These are phyloP conservation scores for Scaptomyza parva DNA, from an alignment of 2,888 invertebrate species.

Conservation along the genomic window DNA sequence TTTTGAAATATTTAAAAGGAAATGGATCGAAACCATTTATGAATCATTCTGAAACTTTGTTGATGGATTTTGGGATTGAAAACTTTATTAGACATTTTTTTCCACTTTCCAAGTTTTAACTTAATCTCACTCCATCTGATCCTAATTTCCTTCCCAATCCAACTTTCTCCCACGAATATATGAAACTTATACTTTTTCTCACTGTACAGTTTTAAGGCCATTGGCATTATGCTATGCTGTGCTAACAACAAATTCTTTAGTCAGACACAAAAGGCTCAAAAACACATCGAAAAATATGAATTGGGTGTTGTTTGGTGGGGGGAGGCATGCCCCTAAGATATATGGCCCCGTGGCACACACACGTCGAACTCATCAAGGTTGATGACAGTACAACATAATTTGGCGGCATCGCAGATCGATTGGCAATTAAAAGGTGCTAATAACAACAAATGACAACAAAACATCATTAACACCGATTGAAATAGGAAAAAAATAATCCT, in stretches of 20 bases:
- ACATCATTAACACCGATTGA: constrained; percentile 44
- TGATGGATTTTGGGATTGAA: not conserved
- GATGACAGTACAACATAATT: constrained; percentile 59
- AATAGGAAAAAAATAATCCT: not conserved
- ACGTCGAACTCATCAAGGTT: constrained; percentile 51
- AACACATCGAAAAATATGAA: constrained; percentile 24
- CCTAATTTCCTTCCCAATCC: too few relatives aligned
- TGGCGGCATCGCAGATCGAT: constrained; percentile 60
- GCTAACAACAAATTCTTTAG: constrained; percentile 64
- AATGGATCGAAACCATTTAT: too few relatives aligned
- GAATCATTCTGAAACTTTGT: too few relatives aligned
- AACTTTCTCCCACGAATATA: too few relatives aligned
- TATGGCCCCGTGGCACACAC: constrained; percentile 22
- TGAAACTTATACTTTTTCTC: too few relatives aligned
- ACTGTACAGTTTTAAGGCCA: constrained; percentile 16
- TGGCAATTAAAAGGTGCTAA: constrained; percentile 68
- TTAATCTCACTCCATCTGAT: too few relatives aligned
- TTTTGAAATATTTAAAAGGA: not conserved
- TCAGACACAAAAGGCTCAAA: constrained; percentile 76
- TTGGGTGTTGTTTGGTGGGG: not conserved
- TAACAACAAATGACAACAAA: constrained; percentile 15
- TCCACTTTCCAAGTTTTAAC: not conserved
- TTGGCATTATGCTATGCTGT: constrained; percentile 58
- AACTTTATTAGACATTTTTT: not conserved
- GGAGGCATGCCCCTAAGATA: constrained; percentile 6